Base-by-base conservation (phyloP, 2,113 vertebrate species). In the Psilopsiagon aurifrons region DNA sequence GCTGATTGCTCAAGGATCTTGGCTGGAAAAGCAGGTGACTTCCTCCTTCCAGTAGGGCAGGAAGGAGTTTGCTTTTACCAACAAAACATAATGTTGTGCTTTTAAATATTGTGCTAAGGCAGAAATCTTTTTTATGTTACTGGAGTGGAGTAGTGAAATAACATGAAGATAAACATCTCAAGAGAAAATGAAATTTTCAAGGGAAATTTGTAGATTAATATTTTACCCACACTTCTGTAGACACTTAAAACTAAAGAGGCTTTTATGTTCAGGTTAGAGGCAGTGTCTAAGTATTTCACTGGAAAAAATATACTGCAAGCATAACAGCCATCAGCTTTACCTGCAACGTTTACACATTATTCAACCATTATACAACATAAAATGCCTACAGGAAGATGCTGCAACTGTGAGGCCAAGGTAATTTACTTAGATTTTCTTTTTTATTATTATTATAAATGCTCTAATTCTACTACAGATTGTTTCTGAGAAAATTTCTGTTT, bases 341-440 rank as follows among this genome's bases (percentile, higher is more conserved):
- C 33, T 88, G 10, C 17, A 49, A 68, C 10, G 18, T 17, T 47
- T 59, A n/a, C 10, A 23, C 13, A 17, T 75, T 57, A n/a, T 55
- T 5, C 22, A 73, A 43, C 7, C 24, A 9, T 41, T 49, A 24
- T 13, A 9, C 9, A 64, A 29, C 7, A 6, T 31, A 16, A 68
- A 92, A 82, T 23, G 18, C n/a, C 33, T 81, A 37, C 28, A 74
- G 33, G 29, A 66, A 77, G n/a, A 29, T 59, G 46, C 19, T 81
- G 23, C 11, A 41, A 20, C 17, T 68, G 31, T 20, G 77, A 66
- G 9, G 15, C 20, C 19, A 33, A 62, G 23, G 4, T 17, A 37
- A 17, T 23, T 57, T 5, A 1, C 44, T 51, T 44, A 12, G 17
- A 2, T 9, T 5, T 29, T 14, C 3, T 16, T 6, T 13, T 10